These are phyloP conservation scores for Eleutherodactylus coqui DNA, from an alignment of 2,797 vertebrate species.

Conservation along the genomic window DNA sequence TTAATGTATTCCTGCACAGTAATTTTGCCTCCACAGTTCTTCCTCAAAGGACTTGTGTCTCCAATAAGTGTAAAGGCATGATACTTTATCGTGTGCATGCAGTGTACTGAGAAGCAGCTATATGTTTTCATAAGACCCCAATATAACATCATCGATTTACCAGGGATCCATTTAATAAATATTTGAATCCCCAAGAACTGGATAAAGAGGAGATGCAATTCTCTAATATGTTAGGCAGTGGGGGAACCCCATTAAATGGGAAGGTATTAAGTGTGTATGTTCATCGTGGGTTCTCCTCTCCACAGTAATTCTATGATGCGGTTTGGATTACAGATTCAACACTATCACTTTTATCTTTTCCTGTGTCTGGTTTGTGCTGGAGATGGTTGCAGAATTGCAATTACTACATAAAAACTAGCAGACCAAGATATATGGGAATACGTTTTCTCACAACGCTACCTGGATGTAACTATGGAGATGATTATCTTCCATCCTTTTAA, in stretches of 20 bases:
- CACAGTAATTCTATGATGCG: conserved; percentile 20
- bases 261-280: neutral
- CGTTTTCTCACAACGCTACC: neutral
- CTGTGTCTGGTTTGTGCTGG: neutral
- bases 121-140: too few species aligned
- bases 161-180: neutral
- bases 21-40: too few species aligned
- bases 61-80: too few species aligned
- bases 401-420: conserved; percentile 20
- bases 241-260: neutral
- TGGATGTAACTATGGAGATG: neutral
- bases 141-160: neutral
- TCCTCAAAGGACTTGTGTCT: too few species aligned
- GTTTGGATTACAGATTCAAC: conserved; percentile 16
- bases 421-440: neutral
- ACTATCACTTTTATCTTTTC: conserved; percentile 34
- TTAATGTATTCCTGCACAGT: too few species aligned
- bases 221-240: neutral
- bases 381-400: conserved; percentile 13
- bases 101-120: neutral
- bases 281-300: neutral
- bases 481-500: conserved; percentile 24
- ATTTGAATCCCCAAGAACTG: neutral
- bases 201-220: neutral
- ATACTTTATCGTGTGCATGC: too few species aligned